A percentile compares a stretch with the other conserved stretches of the same genome.
phyloP scores from a whole-genome alignment of 2,797 vertebrate genomes.

The Squalus acanthias region DNA sequence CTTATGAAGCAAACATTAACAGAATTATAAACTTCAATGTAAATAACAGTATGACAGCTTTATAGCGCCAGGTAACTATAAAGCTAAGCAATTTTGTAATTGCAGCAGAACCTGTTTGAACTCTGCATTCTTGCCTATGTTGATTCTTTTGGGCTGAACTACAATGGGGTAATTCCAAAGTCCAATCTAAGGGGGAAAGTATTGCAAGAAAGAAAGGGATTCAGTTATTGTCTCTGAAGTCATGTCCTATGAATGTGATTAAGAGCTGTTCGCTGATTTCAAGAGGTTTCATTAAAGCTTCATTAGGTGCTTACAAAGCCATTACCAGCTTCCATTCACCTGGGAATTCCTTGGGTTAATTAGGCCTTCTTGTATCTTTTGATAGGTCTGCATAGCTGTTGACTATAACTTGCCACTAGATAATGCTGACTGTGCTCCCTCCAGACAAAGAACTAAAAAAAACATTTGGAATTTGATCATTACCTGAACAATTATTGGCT shows the following conservation, averaged over 20 bases:
- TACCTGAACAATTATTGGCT: not conserved
- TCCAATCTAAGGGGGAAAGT: conserved; percentile 18
- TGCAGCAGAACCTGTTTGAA: not conserved
- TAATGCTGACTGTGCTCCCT: not conserved
- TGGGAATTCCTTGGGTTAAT: conserved; percentile 11
- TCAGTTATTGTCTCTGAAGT: not conserved
- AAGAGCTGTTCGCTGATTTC: conserved; percentile 4
- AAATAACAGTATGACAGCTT: not conserved
- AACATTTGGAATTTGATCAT: not conserved
- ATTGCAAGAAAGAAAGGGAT: not conserved
- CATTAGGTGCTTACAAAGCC: conserved; percentile 26
- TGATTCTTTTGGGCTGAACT: not conserved
- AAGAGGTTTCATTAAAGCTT: conserved; percentile 12
- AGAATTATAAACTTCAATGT: not conserved
- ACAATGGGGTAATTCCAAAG: not conserved
- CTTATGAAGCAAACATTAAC: not conserved
- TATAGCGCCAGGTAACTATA: not conserved
- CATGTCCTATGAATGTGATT: not conserved
- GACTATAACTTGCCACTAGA: not conserved
- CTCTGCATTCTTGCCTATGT: not conserved
- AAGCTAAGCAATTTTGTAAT: not conserved
- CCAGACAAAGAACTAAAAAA: not conserved
- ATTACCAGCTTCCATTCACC: not conserved
- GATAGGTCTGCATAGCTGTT: not conserved
- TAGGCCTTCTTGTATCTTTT: not conserved